Evolutionary conservation across 2,797 vertebrate genomes (phyloP).

Genomic region (Lacerta agilis): DNA sequence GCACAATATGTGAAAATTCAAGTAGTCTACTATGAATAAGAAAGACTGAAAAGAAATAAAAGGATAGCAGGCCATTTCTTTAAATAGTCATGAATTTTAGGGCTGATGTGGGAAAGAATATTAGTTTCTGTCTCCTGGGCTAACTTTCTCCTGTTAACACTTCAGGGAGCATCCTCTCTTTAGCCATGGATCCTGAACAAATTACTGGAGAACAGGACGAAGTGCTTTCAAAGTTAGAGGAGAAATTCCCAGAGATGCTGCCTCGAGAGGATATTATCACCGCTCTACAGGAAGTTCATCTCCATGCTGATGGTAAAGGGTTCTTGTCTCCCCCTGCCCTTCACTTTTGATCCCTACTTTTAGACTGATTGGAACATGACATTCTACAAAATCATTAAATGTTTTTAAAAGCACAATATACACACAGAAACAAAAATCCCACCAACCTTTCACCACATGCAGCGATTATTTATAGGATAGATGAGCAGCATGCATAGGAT

Average conservation of each 20-base stretch:
- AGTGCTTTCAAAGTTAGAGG: slow-evolving; percentile 80
- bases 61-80: background rate
- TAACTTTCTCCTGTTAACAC: slow-evolving; percentile 45
- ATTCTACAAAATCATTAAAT: background rate
- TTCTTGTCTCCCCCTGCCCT: background rate
- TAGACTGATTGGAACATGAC: background rate
- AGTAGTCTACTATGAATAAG: background rate
- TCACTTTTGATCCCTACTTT: background rate
- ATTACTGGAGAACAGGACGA: slow-evolving; percentile 83
- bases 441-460: background rate
- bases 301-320: slow-evolving; percentile 73
- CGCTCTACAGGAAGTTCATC: slow-evolving; percentile 71
- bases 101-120: background rate
- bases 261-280: slow-evolving; percentile 75
- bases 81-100: background rate
- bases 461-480: background rate
- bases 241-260: slow-evolving; percentile 79
- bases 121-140: background rate
- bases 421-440: background rate
- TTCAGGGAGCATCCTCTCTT: slow-evolving; percentile 87
- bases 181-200: slow-evolving; percentile 78
- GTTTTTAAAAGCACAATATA: background rate
- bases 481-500: background rate
- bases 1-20: background rate
- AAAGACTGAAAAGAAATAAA: background rate